These are phyloP conservation scores for Hymenochirus boettgeri DNA, from an alignment of 2,113 vertebrate species.

Conservation along the genomic window DNA sequence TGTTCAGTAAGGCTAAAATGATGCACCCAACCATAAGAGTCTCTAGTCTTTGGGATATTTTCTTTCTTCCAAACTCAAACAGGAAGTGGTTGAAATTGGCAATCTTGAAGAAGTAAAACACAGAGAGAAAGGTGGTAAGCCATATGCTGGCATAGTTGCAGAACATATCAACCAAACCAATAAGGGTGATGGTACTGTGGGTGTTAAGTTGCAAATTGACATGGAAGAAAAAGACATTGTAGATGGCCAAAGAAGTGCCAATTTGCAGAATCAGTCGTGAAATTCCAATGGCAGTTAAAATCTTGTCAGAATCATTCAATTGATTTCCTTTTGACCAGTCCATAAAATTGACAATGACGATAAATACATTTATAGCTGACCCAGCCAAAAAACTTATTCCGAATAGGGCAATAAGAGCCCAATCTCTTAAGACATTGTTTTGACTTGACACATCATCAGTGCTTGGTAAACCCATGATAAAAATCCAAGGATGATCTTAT, in stretches of 20 bases:
- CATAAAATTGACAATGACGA: not conserved
- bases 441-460: not conserved
- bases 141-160: constrained; percentile 5
- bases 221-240: not conserved
- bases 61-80: not conserved
- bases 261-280: not conserved
- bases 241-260: not conserved
- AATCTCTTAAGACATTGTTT: not conserved
- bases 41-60: not conserved
- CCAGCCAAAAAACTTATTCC: not conserved
- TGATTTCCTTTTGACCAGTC: not conserved
- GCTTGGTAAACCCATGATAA: not conserved
- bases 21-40: not conserved
- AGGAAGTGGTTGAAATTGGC: not conserved
- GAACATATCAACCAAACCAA: not conserved
- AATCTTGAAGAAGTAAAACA: constrained; percentile 14
- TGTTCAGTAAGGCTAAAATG: not conserved
- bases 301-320: not conserved
- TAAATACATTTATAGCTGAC: not conserved
- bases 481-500: not conserved
- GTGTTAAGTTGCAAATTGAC: not conserved
- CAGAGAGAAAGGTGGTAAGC: constrained; percentile 2
- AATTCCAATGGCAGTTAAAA: constrained; percentile 1
- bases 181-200: not conserved
- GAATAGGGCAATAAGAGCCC: not conserved